Evolutionary conservation across 2,888 invertebrate species (phyloP), one percentile per base, ranked within the genome.

Genomic region (Coenonympha arcania): DNA sequence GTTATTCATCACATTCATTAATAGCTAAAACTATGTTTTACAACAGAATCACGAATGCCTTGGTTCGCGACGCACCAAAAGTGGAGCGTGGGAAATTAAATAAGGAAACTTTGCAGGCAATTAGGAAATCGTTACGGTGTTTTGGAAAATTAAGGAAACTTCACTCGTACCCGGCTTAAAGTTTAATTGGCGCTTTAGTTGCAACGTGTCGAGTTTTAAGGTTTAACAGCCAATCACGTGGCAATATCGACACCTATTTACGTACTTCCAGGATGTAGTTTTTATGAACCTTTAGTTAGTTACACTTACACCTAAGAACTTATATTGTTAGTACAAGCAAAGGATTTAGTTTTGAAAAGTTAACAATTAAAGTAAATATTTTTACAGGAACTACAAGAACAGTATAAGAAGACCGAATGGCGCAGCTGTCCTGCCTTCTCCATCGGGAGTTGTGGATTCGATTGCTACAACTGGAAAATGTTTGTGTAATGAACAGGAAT

Each of bases 71-170:
- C 28, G 37, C 36, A 36, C 28, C 31, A 42, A 36, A 42, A 40
- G 34, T 44, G 24, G 41, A 39, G 44, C 52, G 45, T 52, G 42
- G 48, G 48, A 49, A 53, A 50, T 42, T 52, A 45, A 49, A 52
- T 43, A 41, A 49, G 49, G 49, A 55, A 54, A 51, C 48, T 55
- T 49, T 45, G 43, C 30, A 34, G 18, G 52, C 46, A 52, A 55
- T 55, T 55, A 55, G 54, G 54, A 52, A 52, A 48, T 52, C 39
- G 52, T 55, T 55, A 55, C 46, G 46, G 37, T 48, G 54, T 52
- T 55, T 55, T 52, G 54, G 52, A 48, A 55, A 55, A 52, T 48
- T 49, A 55, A 55, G 54, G 52, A 52, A 55, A 55, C 54, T 55
- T 49, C 37, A 52, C 45, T 52, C 52, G 43, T 33, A 42, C 36